These are phyloP conservation scores for Zaprionus inermis DNA, from an alignment of 1,140 invertebrate genomes.

Conservation along the genomic window DNA sequence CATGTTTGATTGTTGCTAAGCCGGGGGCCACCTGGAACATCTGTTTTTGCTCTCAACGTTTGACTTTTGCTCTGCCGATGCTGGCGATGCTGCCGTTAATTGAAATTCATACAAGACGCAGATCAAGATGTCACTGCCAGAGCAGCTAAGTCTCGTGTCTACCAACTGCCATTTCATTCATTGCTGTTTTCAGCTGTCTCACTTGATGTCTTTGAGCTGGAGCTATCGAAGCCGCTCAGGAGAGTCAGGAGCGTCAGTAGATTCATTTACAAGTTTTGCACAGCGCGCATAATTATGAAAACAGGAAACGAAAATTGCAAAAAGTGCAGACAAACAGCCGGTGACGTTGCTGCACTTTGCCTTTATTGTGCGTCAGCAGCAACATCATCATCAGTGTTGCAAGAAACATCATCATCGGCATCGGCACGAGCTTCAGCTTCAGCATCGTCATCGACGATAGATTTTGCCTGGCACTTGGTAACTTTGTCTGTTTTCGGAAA, in stretches of 20 bases:
- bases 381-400: slow-evolving; percentile 24
- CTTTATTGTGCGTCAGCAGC: slow-evolving; percentile 53
- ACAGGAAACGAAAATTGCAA: slow-evolving; percentile 66
- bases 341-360: slow-evolving; percentile 57
- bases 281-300: slow-evolving; percentile 70
- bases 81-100: slow-evolving; percentile 53
- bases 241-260: slow-evolving; percentile 39
- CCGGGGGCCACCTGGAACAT: slow-evolving; percentile 37
- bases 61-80: slow-evolving; percentile 59
- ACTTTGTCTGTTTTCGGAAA: slow-evolving; percentile 64
- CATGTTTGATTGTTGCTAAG: slow-evolving; percentile 75
- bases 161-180: slow-evolving; percentile 24
- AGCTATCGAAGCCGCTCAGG: slow-evolving; percentile 39
- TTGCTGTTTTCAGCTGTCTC: neutral
- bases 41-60: slow-evolving; percentile 42
- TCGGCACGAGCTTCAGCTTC: slow-evolving; percentile 16
- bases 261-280: slow-evolving; percentile 64
- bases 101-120: slow-evolving; percentile 76
- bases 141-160: slow-evolving; percentile 31
- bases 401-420: slow-evolving; percentile 50
- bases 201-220: neutral
- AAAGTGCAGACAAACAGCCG: slow-evolving; percentile 30
- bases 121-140: slow-evolving; percentile 65
- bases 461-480: slow-evolving; percentile 71
- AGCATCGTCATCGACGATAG: slow-evolving; percentile 62